These are phyloP conservation scores for Gallinago jamesoni DNA, from an alignment of 2,113 vertebrate genomes.

Conservation along the genomic window DNA sequence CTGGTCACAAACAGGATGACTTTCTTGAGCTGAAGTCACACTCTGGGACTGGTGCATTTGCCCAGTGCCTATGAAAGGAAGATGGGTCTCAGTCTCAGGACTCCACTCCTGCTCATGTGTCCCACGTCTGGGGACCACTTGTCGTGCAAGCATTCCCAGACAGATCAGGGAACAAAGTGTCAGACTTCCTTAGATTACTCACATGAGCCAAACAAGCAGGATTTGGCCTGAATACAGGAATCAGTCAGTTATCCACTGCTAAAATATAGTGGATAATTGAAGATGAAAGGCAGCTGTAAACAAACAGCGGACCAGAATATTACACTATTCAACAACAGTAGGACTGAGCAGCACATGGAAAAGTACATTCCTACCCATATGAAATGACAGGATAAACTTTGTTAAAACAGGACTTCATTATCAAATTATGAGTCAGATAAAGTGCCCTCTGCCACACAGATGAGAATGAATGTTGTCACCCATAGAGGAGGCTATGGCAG, in stretches of 20 bases:
- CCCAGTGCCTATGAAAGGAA: background rate
- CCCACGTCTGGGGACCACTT: conserved; percentile 16
- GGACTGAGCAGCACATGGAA: background rate
- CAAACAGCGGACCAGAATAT: conserved; percentile 8
- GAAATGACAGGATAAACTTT: background rate
- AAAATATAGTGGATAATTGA: conserved; percentile 56
- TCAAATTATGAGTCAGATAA: background rate
- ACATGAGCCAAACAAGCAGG: conserved; percentile 53
- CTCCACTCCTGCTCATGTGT: background rate
- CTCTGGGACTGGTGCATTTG: background rate
- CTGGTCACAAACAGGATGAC: background rate
- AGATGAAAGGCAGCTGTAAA: conserved; percentile 67
- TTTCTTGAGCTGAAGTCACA: background rate
- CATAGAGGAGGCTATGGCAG: background rate
- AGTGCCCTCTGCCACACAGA: background rate
- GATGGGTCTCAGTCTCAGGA: background rate
- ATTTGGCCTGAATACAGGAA: conserved; percentile 64
- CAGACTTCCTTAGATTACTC: conserved; percentile 60
- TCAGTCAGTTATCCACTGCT: conserved; percentile 50
- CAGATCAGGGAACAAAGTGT: conserved; percentile 61
- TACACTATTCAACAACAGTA: background rate
- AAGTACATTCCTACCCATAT: conserved; percentile 6
- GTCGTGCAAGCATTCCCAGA: conserved; percentile 44
- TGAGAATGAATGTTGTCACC: background rate
- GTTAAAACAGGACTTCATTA: background rate